Conservation (phyloP, 2,113 vertebrate genomes). For the Sinocyclocheilus anophthalmus region DNA sequence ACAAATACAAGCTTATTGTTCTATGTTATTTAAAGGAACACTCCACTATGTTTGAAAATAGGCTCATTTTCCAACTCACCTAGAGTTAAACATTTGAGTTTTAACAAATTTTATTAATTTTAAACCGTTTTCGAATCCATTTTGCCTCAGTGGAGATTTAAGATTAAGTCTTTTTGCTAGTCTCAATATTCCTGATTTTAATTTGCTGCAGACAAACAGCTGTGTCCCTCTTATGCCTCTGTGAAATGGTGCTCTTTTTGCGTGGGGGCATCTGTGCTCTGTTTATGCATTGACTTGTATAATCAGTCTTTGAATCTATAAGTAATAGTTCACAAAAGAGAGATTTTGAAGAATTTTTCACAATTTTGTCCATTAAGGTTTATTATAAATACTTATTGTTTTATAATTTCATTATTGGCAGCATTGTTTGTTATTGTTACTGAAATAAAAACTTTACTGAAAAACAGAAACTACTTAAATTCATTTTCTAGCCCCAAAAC, state of each 20-base stretch:
- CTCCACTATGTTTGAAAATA: too few relatives aligned
- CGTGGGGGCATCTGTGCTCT: not conserved
- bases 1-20: too few relatives aligned
- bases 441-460: not conserved
- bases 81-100: too few relatives aligned
- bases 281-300: not conserved
- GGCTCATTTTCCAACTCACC: too few relatives aligned
- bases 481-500: too few relatives aligned
- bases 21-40: too few relatives aligned
- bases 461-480: not conserved
- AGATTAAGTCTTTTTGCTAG: not conserved
- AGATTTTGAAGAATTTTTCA: not conserved
- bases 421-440: not conserved
- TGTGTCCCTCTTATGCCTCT: not conserved
- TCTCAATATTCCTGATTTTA: slow-evolving; percentile 7
- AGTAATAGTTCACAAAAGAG: not conserved
- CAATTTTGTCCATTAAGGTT: not conserved
- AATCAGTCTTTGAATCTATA: not conserved
- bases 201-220: slow-evolving; percentile 3
- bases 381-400: too few relatives aligned
- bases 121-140: too few relatives aligned
- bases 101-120: too few relatives aligned
- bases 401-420: not conserved
- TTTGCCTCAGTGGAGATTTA: slow-evolving; percentile 7
- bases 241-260: slow-evolving; percentile 3